Conservation (phyloP, 2,113 vertebrate genomes). For the Cariama cristata region DNA sequence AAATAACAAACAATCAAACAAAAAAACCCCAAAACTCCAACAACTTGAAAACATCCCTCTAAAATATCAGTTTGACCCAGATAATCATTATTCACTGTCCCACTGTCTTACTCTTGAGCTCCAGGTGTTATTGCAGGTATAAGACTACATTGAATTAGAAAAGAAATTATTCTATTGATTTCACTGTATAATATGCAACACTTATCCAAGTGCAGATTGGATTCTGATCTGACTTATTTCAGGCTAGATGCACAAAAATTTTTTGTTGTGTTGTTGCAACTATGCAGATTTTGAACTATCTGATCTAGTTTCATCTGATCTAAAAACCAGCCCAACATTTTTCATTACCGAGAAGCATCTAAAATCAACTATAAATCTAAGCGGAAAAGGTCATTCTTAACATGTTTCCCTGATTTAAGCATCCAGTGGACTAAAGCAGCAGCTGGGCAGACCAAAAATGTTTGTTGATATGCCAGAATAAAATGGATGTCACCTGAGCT, state of each 20-base stretch:
- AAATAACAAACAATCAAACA: not conserved
- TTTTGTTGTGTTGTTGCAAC: not conserved
- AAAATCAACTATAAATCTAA: not conserved
- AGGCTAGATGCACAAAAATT: not conserved
- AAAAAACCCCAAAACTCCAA: not conserved
- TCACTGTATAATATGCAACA: not conserved
- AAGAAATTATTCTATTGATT: not conserved
- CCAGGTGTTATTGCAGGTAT: not conserved
- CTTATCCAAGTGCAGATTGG: not conserved
- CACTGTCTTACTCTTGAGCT: not conserved
- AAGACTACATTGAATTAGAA: not conserved
- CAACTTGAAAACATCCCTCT: not conserved
- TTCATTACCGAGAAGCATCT: constrained; percentile 1
- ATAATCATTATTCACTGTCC: not conserved
- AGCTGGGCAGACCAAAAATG: constrained; percentile 21
- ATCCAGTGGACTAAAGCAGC: constrained; percentile 24
- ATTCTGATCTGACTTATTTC: not conserved
- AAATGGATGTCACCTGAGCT: constrained; percentile 17
- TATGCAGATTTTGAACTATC: not conserved
- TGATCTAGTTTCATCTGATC: not conserved
- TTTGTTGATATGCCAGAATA: constrained; percentile 39
- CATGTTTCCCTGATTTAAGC: constrained; percentile 6
- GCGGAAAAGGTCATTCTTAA: constrained; percentile 37
- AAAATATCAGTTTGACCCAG: not conserved
- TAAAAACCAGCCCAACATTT: not conserved